A percentile compares a stretch with the other conserved stretches of the same genome.
phyloP scores from a whole-genome alignment of 2,113 vertebrate genomes.

The Galeopterus variegatus region DNA sequence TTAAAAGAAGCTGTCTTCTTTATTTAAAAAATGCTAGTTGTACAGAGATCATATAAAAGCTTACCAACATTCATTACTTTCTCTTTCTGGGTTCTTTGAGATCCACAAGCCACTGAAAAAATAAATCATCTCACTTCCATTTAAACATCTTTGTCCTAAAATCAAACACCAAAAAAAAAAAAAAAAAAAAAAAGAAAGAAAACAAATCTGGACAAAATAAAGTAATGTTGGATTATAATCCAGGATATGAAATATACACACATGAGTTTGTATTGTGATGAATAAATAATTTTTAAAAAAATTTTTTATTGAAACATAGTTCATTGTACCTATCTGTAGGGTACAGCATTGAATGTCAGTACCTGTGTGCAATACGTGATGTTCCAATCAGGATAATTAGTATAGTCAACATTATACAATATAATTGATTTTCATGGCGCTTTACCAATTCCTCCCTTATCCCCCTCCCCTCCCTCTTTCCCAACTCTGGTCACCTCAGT shows the following conservation, averaged over 20 bases:
- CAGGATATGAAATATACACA: constrained; percentile 28
- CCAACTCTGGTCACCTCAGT: too few species aligned
- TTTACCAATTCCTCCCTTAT: too few species aligned
- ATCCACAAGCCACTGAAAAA: background rate
- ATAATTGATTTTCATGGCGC: too few species aligned
- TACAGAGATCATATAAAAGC: constrained; percentile 54
- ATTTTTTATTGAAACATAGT: too few species aligned
- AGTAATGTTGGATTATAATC: background rate
- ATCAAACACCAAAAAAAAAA: background rate
- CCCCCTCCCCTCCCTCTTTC: too few species aligned
- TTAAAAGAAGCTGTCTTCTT: constrained; percentile 62
- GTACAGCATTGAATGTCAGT: too few species aligned
- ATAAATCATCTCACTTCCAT: background rate
- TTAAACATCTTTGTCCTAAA: constrained; percentile 47
- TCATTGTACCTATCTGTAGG: too few species aligned
- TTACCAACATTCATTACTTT: background rate
- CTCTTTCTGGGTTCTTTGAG: background rate
- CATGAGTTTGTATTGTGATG: background rate
- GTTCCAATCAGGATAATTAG: too few species aligned
- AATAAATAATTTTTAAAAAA: too few species aligned
- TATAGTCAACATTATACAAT: too few species aligned
- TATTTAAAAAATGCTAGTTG: constrained; percentile 53
- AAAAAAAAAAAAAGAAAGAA: constrained; percentile 1
- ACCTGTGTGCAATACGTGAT: too few species aligned
- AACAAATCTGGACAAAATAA: constrained; percentile 38